Percentiles rank a stretch among this genome's conserved stretches.
phyloP scores from a whole-genome alignment of 2,113 vertebrate genomes.

The Scolopax mira region DNA sequence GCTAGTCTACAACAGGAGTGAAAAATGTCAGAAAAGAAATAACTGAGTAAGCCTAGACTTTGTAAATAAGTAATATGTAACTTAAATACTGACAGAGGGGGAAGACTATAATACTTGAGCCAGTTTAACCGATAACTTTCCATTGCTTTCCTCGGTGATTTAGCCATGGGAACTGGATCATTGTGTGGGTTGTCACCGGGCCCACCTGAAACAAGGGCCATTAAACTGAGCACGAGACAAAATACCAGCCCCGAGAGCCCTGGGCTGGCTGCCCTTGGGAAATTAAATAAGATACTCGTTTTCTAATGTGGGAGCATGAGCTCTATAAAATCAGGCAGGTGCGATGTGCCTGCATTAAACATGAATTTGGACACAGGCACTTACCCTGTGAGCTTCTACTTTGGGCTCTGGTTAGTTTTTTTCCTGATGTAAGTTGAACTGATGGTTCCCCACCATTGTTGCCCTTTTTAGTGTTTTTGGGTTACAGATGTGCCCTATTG shows the following conservation, averaged over 20 bases:
- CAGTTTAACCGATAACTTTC: not conserved
- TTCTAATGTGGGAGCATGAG: not conserved
- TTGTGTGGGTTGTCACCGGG: not conserved
- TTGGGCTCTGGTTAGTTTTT: not conserved
- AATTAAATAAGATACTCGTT: not conserved
- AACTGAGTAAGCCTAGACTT: not conserved
- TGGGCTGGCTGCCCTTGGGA: not conserved
- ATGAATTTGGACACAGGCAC: accelerated
- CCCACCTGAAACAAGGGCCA: not conserved
- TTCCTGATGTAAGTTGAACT: not conserved
- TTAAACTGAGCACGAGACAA: not conserved
- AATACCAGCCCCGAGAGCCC: not conserved
- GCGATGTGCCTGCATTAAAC: not conserved
- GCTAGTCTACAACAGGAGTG: not conserved
- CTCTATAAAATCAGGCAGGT: not conserved
- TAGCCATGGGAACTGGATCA: not conserved
- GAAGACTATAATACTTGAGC: not conserved
- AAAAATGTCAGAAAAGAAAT: not conserved
- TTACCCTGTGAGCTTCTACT: not conserved
- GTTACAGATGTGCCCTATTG: not conserved
- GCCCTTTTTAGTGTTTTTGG: not conserved
- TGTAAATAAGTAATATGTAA: not conserved
- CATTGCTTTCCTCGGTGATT: not conserved
- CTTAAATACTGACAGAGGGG: not conserved
- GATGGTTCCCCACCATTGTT: not conserved